Evolutionary conservation across 2,888 invertebrate species (phyloP).

Genomic region (Xanthorhoe spadicearia): DNA sequence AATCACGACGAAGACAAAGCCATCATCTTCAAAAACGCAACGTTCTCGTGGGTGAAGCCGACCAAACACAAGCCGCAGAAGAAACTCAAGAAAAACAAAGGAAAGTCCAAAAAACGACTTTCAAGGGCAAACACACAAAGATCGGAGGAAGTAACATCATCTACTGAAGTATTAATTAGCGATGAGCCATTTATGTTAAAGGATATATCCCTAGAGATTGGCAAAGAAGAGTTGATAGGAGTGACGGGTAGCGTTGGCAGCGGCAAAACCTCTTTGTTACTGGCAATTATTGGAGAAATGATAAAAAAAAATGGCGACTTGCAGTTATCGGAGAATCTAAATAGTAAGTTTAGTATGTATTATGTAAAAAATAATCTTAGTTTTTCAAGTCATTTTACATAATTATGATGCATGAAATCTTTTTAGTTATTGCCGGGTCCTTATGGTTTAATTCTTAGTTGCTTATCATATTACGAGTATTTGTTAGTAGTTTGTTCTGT

Average conservation of each 20-base stretch:
- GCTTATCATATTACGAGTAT: too few species aligned
- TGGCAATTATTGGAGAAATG: slow-evolving; percentile 94
- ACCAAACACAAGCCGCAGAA: slow-evolving; percentile 55
- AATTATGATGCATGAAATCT: too few species aligned
- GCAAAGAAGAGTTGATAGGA: slow-evolving; percentile 91
- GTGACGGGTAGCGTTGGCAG: slow-evolving; percentile 95
- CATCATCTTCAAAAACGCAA: slow-evolving; percentile 85
- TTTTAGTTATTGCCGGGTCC: too few species aligned
- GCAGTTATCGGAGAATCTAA: slow-evolving; percentile 87
- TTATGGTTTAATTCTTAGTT: too few species aligned
- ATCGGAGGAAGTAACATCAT: slow-evolving; percentile 62
- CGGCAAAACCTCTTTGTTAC: slow-evolving; percentile 95
- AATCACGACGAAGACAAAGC: slow-evolving; percentile 82
- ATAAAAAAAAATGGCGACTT: slow-evolving; percentile 88
- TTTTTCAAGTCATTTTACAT: too few species aligned
- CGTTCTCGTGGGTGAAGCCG: slow-evolving; percentile 85
- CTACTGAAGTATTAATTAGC: slow-evolving; percentile 51
- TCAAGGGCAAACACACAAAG: slow-evolving; percentile 62
- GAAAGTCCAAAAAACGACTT: slow-evolving; percentile 74
- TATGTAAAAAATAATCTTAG: too few species aligned
- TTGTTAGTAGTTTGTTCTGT: too few species aligned
- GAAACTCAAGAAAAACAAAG: slow-evolving; percentile 76
- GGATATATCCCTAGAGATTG: slow-evolving; percentile 68
- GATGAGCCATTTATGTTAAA: slow-evolving; percentile 67
- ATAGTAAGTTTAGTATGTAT: slow-evolving; percentile 72